phyloP scores from a whole-genome alignment of 2,113 vertebrate species.

The Proteles cristata region DNA sequence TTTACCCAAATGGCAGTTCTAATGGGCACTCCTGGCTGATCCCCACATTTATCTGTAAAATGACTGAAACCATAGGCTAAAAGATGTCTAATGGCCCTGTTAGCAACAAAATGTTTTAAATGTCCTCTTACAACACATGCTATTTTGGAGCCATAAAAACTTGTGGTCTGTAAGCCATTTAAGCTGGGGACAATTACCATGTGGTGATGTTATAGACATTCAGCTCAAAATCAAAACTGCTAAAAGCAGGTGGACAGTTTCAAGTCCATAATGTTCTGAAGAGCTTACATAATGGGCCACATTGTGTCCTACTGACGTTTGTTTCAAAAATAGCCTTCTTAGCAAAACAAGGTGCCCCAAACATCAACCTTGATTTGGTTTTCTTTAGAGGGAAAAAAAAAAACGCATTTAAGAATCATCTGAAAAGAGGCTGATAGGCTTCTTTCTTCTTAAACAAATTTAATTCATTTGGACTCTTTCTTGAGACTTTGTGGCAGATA shows the following conservation, averaged over 20 bases:
- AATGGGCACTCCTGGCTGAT: background rate
- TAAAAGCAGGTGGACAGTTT: slow-evolving; percentile 73
- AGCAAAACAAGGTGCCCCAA: slow-evolving; percentile 58
- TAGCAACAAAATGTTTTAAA: slow-evolving; percentile 47
- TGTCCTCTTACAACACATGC: slow-evolving; percentile 43
- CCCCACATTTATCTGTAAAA: slow-evolving; percentile 32
- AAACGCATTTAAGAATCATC: slow-evolving; percentile 42
- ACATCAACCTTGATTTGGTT: slow-evolving; percentile 74
- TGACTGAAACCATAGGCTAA: slow-evolving; percentile 23
- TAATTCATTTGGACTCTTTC: slow-evolving; percentile 71
- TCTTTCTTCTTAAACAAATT: slow-evolving; percentile 67
- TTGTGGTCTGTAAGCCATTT: slow-evolving; percentile 49
- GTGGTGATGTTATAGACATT: slow-evolving; percentile 50
- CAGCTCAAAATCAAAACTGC: slow-evolving; percentile 68
- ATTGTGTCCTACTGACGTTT: slow-evolving; percentile 70
- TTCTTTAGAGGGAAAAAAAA: slow-evolving; percentile 52
- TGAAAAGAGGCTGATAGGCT: slow-evolving; percentile 57
- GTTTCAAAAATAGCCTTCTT: slow-evolving; percentile 78
- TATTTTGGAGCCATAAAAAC: slow-evolving; percentile 61
- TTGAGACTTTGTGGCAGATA: slow-evolving; percentile 35
- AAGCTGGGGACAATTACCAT: slow-evolving; percentile 49
- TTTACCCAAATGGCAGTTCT: background rate
- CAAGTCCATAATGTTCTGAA: slow-evolving; percentile 71
- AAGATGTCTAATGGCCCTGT: background rate
- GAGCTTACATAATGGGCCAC: slow-evolving; percentile 71